Evolutionary conservation across 2,888 invertebrate genomes (phyloP).

Genomic region (Diploptera punctata): DNA sequence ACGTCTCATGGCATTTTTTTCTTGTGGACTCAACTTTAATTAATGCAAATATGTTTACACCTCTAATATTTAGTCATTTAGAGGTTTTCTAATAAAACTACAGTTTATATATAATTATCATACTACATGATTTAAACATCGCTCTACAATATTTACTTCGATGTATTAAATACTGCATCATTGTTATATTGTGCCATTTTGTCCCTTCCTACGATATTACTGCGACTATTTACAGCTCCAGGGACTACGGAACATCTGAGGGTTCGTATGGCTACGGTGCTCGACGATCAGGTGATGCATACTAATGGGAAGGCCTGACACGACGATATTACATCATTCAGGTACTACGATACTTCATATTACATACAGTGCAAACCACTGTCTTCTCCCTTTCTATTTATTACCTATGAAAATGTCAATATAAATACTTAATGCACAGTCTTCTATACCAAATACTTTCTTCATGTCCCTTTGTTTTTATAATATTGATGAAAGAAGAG

Average conservation of each 20-base stretch:
- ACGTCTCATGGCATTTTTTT: conserved; percentile 38
- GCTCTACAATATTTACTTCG: conserved; percentile 28
- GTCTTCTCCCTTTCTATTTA: too few relatives aligned
- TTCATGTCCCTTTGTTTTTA: too few relatives aligned
- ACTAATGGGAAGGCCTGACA: conserved; percentile 33
- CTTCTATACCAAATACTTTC: too few relatives aligned
- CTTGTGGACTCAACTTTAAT: conserved; percentile 17
- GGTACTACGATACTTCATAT: conserved; percentile 35
- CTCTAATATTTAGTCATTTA: background rate
- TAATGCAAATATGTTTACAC: background rate
- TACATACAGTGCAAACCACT: conserved; percentile 8
- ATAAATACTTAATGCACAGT: too few relatives aligned
- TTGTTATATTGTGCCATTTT: conserved; percentile 8
- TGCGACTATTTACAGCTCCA: conserved; percentile 41
- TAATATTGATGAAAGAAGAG: too few relatives aligned
- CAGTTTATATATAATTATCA: too few relatives aligned
- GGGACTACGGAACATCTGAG: conserved; percentile 41
- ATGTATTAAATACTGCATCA: conserved; percentile 9
- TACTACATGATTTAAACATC: background rate
- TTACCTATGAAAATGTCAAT: too few relatives aligned
- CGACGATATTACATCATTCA: conserved; percentile 24
- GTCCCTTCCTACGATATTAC: conserved; percentile 30
- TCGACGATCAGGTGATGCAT: conserved; percentile 40
- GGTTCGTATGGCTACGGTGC: conserved; percentile 41
- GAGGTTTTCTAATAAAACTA: too few relatives aligned